Base-by-base conservation (phyloP, 2,113 vertebrate species). In the Raja brachyura region DNA sequence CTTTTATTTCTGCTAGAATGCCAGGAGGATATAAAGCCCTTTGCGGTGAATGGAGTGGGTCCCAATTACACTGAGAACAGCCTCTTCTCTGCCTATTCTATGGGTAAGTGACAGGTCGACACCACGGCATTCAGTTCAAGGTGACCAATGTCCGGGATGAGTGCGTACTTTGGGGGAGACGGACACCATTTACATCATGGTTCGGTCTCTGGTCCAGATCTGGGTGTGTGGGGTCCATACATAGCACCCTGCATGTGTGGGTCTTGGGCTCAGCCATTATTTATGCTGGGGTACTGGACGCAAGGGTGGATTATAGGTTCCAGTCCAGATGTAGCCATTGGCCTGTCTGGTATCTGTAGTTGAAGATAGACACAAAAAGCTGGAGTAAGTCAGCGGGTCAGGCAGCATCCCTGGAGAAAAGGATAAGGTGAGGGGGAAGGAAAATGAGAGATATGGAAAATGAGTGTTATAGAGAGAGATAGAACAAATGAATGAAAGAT, bases 31-130 rank as follows among this genome's bases (percentile, higher is more conserved):
- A 96, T 96, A 94, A 99, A 99, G 95, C 97, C 98, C 0, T 99
- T 97, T 95, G 97, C 97, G 94, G 96, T 97, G 83, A 99, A 98
- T 28, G 98, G 98, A 95, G 95, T 97, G 95, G 98, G 94, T 94
- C 96, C 98, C 93, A 95, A 96, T 22, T 99, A 98, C 94, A 98
- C 98, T 94, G 99, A 99, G 96, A 98, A 98, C 94, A 97, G 98
- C 94, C 99, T 98, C 96, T 97, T 97, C 96, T 98, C 98, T 95
- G 98, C 99, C 96, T 99, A 99, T 96, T 98, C 98, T 96, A 98
- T 98, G 96, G 99, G 99, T 99, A 98, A 99, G 99, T 99, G 31
- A 95, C 93, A 86, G 93, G 76, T 74, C 14, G 13, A 66, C 85
- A 54, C 81, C 25, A 28, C 28, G 63, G 13, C 39, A 56, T 0